A percentile compares a stretch with the other conserved stretches of the same genome.
Evolutionary conservation across 2,797 vertebrate species (phyloP).

Genomic region (Premnoplex brunnescens): DNA sequence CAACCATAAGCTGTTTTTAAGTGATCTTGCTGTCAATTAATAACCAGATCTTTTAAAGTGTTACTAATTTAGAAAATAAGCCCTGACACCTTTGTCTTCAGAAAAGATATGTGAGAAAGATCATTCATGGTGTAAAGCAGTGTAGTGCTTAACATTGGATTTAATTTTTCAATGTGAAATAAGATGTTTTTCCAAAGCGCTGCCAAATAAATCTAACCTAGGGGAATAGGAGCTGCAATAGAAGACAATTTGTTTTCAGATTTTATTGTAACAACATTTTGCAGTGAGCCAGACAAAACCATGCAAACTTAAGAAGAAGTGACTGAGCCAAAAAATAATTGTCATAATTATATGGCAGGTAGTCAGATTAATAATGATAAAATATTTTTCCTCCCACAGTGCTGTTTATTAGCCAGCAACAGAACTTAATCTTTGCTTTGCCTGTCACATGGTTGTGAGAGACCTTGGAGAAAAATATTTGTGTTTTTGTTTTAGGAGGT

Average conservation of each 20-base stretch:
- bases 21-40: neutral
- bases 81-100: neutral
- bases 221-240: neutral
- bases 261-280: neutral
- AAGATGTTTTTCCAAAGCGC: neutral
- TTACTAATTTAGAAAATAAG: neutral
- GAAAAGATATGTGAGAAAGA: neutral
- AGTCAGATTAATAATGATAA: neutral
- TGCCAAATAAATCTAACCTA: neutral
- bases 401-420: neutral
- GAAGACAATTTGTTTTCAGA: neutral
- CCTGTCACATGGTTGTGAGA: neutral
- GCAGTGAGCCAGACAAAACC: neutral
- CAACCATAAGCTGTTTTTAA: neutral
- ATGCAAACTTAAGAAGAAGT: neutral
- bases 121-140: neutral
- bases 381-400: neutral
- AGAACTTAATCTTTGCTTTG: neutral
- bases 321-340: neutral
- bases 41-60: neutral
- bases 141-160: neutral
- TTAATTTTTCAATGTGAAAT: neutral
- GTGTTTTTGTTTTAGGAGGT: accelerated
- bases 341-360: neutral
- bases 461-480: neutral